Evolutionary conservation across 2,888 invertebrate genomes (phyloP), one percentile per base, ranked within the genome.

Genomic region (Ochropacha duplaris): DNA sequence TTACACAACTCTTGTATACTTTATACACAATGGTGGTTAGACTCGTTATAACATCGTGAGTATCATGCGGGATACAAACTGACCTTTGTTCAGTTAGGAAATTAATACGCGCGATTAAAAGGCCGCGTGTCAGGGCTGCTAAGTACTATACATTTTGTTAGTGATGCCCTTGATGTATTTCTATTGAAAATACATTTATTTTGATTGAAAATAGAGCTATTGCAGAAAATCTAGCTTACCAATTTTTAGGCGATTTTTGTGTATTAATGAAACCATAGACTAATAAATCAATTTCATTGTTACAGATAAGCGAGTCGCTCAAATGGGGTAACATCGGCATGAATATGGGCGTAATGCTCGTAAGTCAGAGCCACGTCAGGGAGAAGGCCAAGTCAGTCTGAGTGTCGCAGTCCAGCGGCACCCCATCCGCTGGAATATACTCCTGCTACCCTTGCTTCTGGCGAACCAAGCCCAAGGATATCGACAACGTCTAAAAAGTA

Each of bases 291-390:
- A 74, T 76, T 70, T 74, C 71, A 58, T 92, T 89, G 92, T 94
- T 94, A 51, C 93, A 95, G 95, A 94, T 95, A 87, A 95, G 94
- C 84, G 95, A 95, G 89, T 94, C 95, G 80, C 93, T 95, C 68
- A 95, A 94, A 87, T 95, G 95, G 95, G 95, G 95, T 77, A 95
- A 94, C 86, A 93, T 95, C 76, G 95, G 95, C 79, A 94, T 95
- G 93, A 95, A 94, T 79, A 94, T 95, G 86, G 95, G 95, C 71
- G 94, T 95, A 68, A 88, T 95, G 87, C 91, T 95, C 66, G 92
- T 95, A 71, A 94, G 92, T 84, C 94, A 94, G 83, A 86, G 72
- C 74, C 81, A 88, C 69, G 77, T 80, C 58, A 70, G 88, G 61
- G 81, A 86, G 64, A 92, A 92, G 72, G 92, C 87, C 28, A 90